Conservation (phyloP, 2,797 vertebrate genomes). For the Micromesistius poutassou region DNA sequence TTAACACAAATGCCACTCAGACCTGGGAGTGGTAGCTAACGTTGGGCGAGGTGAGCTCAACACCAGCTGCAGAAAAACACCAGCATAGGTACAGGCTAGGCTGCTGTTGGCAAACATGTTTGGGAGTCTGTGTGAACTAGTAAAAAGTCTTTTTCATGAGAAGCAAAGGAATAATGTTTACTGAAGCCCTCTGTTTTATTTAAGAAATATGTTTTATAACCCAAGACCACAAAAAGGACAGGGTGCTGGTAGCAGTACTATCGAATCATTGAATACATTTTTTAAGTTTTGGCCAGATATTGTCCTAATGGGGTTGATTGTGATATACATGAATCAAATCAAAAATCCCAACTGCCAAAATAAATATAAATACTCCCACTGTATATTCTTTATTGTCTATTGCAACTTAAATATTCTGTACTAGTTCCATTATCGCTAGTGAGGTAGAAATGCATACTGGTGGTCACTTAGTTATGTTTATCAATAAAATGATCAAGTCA, state of each 20-base stretch:
- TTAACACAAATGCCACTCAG: too few relatives aligned
- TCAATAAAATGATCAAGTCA: slow-evolving; percentile 10
- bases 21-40: too few relatives aligned
- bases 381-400: slow-evolving; percentile 12
- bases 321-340: not conserved
- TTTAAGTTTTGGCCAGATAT: not conserved
- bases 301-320: not conserved
- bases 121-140: too few relatives aligned
- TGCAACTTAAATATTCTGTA: not conserved
- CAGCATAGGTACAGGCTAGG: too few relatives aligned
- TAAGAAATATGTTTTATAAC: not conserved
- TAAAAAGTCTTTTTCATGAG: too few relatives aligned
- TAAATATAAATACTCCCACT: too few relatives aligned
- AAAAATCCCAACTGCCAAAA: not conserved
- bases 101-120: too few relatives aligned
- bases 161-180: too few relatives aligned
- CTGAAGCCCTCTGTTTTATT: not conserved
- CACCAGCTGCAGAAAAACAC: too few relatives aligned
- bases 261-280: not conserved
- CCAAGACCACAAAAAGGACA: not conserved
- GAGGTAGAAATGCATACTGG: slow-evolving; percentile 16
- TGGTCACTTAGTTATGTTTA: slow-evolving; percentile 11
- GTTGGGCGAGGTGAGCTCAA: too few relatives aligned
- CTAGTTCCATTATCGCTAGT: slow-evolving; percentile 2
- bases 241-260: not conserved